Conservation (phyloP, 2,113 vertebrate genomes). For the Ellobius talpinus region DNA sequence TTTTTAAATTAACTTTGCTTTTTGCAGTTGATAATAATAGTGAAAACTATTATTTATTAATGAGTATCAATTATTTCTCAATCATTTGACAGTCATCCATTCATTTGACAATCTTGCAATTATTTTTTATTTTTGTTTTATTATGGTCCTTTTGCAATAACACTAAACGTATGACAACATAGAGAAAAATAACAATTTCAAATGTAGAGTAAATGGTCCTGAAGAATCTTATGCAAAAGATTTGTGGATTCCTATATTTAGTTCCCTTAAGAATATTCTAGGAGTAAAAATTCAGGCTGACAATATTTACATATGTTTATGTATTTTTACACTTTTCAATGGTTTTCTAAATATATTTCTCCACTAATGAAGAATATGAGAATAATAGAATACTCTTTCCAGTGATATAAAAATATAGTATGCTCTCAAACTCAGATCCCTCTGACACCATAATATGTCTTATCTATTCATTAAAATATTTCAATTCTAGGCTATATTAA, state of each 20-base stretch:
- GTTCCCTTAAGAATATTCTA: neutral
- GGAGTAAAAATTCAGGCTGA: neutral
- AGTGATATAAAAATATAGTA: neutral
- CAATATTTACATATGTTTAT: neutral
- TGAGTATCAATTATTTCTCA: neutral
- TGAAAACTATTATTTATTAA: neutral
- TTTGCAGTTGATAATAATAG: neutral
- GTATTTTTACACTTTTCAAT: neutral
- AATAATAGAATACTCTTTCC: neutral
- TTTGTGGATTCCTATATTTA: neutral
- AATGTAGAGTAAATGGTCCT: neutral
- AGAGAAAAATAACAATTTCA: neutral
- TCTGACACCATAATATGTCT: neutral
- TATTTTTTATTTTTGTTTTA: neutral
- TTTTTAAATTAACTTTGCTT: too few species aligned
- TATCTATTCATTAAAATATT: neutral
- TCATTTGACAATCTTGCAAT: neutral
- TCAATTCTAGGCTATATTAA: neutral
- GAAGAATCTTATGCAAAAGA: neutral
- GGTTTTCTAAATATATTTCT: neutral
- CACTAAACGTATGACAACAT: neutral
- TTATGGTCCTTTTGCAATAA: neutral
- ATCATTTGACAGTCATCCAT: neutral
- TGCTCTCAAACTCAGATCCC: neutral
- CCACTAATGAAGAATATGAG: neutral